Base-by-base conservation (phyloP, 2,888 invertebrate genomes). In the Nomada fucata region DNA sequence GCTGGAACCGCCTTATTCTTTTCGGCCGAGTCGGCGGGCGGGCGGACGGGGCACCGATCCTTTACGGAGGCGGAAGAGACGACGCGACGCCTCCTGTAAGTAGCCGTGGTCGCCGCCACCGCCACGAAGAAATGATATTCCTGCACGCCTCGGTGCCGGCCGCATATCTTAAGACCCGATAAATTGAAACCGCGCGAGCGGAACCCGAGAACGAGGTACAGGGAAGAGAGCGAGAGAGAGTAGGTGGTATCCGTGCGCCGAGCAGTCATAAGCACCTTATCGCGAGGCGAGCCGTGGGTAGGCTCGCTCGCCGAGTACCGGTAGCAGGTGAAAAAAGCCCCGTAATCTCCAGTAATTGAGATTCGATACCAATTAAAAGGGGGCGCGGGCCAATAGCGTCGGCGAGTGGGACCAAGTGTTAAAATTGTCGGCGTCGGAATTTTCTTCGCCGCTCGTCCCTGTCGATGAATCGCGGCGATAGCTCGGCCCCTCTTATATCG, bases 321-420 rank as follows among this genome's bases (percentile, higher is more conserved):
- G 76, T 73, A 82, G 75, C 80, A 79, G 82, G 76, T 86, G 79
- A 87, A 87, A 86, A 84, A 83, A 79, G 63, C 47, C 78, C 72
- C 80, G 86, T 90, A 89, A 91, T 91, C 90, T 88, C 64, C 74
- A 75, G 89, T 90, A 91, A 91, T 91, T 91, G 91, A 91, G 89
- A 89, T 91, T 90, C 89, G 91, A 91, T 91, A 89, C 89, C 90
- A 88, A 89, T 90, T 88, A 90, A 90, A 89, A 83, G 83, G 82
- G 77, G 83, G 79, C 88, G 86, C 86, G 71, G 65, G 29, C 65
- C 69, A 77, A 79, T 69, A 76, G 69, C 76, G 69, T 53, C 72
- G 74, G 72, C 71, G 81, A 84, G 87, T 74, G 79, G 83, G 69
- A 77, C 72, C 72, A 50, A 78, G 76, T 74, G 81, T 84, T 88